Evolutionary conservation across 2,888 invertebrate species (phyloP), one percentile per base, ranked within the genome.

Genomic region (Phalera bucephala): DNA sequence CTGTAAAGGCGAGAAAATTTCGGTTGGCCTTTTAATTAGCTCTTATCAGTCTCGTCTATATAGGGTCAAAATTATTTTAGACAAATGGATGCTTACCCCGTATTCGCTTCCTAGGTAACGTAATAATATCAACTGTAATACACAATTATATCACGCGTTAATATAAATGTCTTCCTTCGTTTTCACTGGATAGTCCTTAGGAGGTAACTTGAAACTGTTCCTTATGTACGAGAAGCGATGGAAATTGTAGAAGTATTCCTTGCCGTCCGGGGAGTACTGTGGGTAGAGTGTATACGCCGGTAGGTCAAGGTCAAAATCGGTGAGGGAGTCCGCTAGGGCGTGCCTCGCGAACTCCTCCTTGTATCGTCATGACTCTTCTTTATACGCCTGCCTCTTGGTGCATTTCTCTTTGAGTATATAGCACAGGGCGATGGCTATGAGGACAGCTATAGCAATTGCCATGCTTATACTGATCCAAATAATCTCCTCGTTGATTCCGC

Each of bases 381-480:
- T 91, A 68, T 92, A 94, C 51, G 95, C 94, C 45, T 94, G 91
- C 43, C 95, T 89, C 64, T 95, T 95, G 62, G 93, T 92, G 78
- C 95, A 95, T 72, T 95, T 96, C 82, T 96, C 95, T 39, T 93
- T 91, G 50, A 95, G 92, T 52, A 96, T 94, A 79, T 95, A 95
- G 86, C 95, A 95, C 8, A 96, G 87, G 0, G 96, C 95, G 62
- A 96, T 94, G 13, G 94, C 94, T 73, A 96, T 96, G 33, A 96
- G 91, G 2, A 96, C 91, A 4, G 94, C 94, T 58, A 96, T 96
- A 38, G 95, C 94, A 49, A 95, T 93, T 20, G 95, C 95, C 95
- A 95, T 95, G 34, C 95, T 95, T 76, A 96, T 95, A 84, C 95
- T 95, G 66, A 95, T 95, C 95, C 95, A 96, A 72, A 96, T 96